These are phyloP conservation scores for Dicycla oo DNA, from an alignment of 2,888 invertebrate genomes.

Conservation along the genomic window DNA sequence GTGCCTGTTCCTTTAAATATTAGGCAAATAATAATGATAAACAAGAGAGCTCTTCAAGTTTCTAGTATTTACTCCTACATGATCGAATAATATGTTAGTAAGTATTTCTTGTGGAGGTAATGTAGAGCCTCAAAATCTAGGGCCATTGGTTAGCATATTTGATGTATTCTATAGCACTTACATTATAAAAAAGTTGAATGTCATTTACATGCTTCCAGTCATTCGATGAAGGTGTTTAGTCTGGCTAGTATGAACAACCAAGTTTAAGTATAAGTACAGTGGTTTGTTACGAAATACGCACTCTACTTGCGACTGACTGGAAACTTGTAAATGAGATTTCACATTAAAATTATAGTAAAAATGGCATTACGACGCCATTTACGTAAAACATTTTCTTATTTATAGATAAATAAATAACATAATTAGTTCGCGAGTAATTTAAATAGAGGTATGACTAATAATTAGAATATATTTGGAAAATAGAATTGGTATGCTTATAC, in stretches of 20 bases:
- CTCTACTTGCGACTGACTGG: background rate
- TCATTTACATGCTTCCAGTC: slow-evolving; percentile 12
- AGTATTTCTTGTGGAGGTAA: slow-evolving; percentile 2
- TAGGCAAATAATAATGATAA: background rate
- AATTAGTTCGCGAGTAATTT: background rate
- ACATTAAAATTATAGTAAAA: background rate
- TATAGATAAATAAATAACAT: background rate
- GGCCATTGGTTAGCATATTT: slow-evolving; percentile 8
- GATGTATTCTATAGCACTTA: background rate
- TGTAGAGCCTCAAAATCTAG: too few species aligned
- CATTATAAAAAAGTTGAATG: background rate
- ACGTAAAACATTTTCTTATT: background rate
- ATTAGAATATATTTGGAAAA: slow-evolving; percentile 10
- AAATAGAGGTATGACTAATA: background rate
- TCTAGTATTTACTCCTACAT: background rate
- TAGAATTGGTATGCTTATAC: background rate
- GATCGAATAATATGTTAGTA: background rate
- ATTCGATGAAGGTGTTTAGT: background rate
- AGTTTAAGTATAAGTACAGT: background rate
- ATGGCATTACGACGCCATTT: background rate
- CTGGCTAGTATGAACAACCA: background rate
- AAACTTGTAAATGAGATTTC: background rate
- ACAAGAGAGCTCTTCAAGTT: background rate
- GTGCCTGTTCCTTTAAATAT: background rate
- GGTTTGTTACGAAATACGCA: too few species aligned